Base-by-base conservation (phyloP, 2,888 invertebrate species). In the Cephus rjabovi region DNA sequence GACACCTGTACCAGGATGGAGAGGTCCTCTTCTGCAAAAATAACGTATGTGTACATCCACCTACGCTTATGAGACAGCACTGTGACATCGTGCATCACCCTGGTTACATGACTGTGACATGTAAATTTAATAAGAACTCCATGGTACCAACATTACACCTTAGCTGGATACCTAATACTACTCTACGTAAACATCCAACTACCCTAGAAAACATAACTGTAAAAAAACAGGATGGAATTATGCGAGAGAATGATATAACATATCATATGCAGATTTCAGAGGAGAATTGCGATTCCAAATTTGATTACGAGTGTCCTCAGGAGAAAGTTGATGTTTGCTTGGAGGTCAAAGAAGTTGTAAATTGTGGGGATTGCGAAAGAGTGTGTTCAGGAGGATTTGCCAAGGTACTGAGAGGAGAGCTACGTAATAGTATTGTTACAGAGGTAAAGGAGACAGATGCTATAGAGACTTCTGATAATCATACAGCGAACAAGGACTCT, bases 21-120 rank as follows among this genome's bases (percentile, higher is more conserved):
- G 97, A 97, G 93, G 95, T 96, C 80, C 93, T 97, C 75, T 97
- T 96, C 91, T 97, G 97, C 92, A 99, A 98, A 93, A 99, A 99
- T 91, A 98, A 99, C 92, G 98, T 99, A 68, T 99, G 98, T 92
- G 98, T 99, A 74, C 98, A 99, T 93, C 98, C 98, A 11, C 97
- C 98, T 75, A 96, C 96, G 0, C 94, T 96, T 81, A 94, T 96
- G 76, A 94, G 97, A 75, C 96, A 96, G 86, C 96, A 96, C 86
- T 94, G 96, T 77, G 97, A 98, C 84, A 95, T 96, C 40, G 93
- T 97, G 0, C 98, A 98, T 89, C 96, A 97, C 92, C 98, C 98
- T 3, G 98, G 96, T 0, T 99, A 99, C 90, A 93, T 99, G 85
- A 97, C 97, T 0, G 95, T 98, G 73, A 96, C 96, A 30, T 96